These are phyloP conservation scores for Drosophila murphyi DNA, from an alignment of 1,140 invertebrate genomes.

Conservation along the genomic window DNA sequence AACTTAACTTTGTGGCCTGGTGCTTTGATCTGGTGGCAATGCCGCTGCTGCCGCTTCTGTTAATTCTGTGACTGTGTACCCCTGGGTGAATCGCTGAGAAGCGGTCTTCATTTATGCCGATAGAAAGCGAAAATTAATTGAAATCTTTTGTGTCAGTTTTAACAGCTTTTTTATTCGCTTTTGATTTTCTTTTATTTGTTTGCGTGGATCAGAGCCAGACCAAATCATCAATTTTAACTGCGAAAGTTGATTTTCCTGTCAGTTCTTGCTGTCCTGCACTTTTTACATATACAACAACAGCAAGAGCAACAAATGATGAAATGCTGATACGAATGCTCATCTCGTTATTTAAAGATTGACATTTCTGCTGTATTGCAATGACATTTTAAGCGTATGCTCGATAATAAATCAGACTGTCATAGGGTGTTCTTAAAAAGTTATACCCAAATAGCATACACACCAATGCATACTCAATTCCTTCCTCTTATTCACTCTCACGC, in stretches of 20 bases:
- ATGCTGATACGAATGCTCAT: conserved; percentile 65
- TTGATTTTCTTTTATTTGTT: conserved; percentile 8
- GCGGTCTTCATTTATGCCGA: conserved; percentile 68
- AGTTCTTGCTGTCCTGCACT: conserved; percentile 29
- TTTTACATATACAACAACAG: conserved; percentile 4
- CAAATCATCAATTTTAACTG: conserved; percentile 74
- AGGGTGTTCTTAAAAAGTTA: conserved; percentile 62
- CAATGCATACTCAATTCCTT: not conserved
- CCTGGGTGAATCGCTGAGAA: conserved; percentile 21
- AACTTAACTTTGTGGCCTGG: conserved; percentile 74
- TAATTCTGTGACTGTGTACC: conserved; percentile 65
- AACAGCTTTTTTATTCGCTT: conserved; percentile 8
- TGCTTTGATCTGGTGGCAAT: conserved; percentile 38
- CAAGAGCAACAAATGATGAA: conserved; percentile 19
- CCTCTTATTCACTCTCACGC: not conserved
- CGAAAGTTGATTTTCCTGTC: conserved; percentile 43
- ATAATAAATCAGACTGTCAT: conserved; percentile 80
- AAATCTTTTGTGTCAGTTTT: conserved; percentile 59
- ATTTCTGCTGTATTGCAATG: conserved; percentile 65
- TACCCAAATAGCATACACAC: conserved; percentile 28
- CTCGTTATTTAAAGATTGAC: conserved; percentile 63
- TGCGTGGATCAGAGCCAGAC: conserved; percentile 38
- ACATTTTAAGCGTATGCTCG: conserved; percentile 74
- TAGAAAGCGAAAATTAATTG: conserved; percentile 74
- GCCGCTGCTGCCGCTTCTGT: conserved; percentile 43